phyloP scores from a whole-genome alignment of 64 coral and sea anemone species.

The Stichodactyla helianthus region DNA sequence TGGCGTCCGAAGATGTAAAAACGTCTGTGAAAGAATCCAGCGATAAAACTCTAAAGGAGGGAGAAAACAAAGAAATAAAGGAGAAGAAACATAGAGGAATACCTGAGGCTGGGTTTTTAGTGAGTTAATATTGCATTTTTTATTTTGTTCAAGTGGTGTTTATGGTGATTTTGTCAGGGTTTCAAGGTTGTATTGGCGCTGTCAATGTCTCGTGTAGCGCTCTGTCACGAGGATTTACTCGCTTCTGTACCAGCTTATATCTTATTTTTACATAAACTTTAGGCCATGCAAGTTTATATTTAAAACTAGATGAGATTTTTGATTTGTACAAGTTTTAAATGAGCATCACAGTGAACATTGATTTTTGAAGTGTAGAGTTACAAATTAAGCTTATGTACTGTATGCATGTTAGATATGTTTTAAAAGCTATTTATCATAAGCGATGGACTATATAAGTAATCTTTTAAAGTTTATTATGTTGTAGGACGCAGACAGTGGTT shows the following conservation, averaged over 20 bases:
- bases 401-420: no score
- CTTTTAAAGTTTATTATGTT: no score
- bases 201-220: background rate
- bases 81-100: conserved; percentile 91
- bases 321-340: no score
- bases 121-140: conserved; percentile 5
- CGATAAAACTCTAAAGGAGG: background rate
- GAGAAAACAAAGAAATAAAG: conserved; percentile 32
- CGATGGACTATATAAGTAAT: no score
- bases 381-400: no score
- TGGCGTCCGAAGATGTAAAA: conserved; percentile 70
- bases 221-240: background rate
- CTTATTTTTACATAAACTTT: background rate
- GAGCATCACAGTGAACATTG: no score
- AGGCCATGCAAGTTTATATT: no score
- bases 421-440: no score
- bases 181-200: background rate
- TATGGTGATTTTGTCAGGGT: background rate
- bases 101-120: conserved; percentile 94
- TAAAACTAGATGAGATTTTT: no score
- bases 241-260: background rate
- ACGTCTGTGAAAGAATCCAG: background rate
- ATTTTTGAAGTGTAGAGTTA: no score
- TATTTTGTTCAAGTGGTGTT: background rate
- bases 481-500: no score